Evolutionary conservation across 1,140 invertebrate genomes (phyloP).

Genomic region (Theocolax elegans): DNA sequence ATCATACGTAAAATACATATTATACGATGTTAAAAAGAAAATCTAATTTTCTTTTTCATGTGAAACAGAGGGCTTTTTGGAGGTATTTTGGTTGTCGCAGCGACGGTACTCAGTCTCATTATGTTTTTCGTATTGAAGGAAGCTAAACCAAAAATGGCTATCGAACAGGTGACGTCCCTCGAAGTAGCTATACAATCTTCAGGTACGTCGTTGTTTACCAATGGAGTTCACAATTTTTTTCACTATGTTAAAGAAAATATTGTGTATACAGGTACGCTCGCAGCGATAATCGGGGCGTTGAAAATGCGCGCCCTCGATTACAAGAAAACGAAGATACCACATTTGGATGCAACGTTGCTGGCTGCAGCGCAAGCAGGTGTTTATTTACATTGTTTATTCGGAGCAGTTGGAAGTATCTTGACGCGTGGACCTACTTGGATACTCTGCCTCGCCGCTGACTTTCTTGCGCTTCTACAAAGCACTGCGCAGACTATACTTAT

Average conservation of each 20-base stretch:
- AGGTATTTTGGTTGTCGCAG: constrained; percentile 84
- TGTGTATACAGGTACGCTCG: constrained; percentile 61
- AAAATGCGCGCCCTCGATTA: constrained; percentile 62
- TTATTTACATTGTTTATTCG: constrained; percentile 90
- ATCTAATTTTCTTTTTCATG: too few species aligned
- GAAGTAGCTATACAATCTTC: constrained; percentile 57
- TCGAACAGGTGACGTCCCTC: constrained; percentile 61
- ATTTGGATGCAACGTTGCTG: constrained; percentile 86
- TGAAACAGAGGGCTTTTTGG: constrained; percentile 84
- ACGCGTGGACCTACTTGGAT: constrained; percentile 71
- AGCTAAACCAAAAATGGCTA: constrained; percentile 73
- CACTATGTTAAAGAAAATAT: too few species aligned
- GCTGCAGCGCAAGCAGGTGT: constrained; percentile 89
- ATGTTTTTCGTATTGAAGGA: constrained; percentile 90
- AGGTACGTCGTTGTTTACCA: constrained; percentile 52
- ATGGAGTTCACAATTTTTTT: too few species aligned
- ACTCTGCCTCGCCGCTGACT: constrained; percentile 71
- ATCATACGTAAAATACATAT: too few species aligned
- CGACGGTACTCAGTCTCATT: constrained; percentile 89
- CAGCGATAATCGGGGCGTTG: constrained; percentile 59
- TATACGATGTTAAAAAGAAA: too few species aligned
- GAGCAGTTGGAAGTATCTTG: constrained; percentile 82
- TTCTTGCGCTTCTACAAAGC: constrained; percentile 70
- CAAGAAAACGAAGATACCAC: constrained; percentile 66
- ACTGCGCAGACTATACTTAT: constrained; percentile 83